A percentile compares a stretch with the other conserved stretches of the same genome.
Evolutionary conservation across 2,888 invertebrate species (phyloP).

Genomic region (Oxytorus armatus): DNA sequence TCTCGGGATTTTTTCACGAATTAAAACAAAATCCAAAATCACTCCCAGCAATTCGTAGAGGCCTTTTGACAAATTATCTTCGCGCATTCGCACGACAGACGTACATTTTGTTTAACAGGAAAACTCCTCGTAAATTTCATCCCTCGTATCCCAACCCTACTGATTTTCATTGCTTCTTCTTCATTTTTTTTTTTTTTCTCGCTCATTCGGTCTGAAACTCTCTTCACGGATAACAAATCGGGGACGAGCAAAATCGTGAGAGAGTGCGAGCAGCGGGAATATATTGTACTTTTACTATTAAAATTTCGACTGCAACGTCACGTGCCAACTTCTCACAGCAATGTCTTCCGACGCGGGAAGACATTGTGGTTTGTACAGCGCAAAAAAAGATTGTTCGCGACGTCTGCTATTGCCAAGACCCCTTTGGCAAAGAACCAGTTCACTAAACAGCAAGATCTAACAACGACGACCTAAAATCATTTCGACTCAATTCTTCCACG

Average conservation of each 20-base stretch:
- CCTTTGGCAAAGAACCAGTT: slow-evolving; percentile 71
- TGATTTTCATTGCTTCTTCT: slow-evolving; percentile 15
- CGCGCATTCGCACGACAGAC: slow-evolving; percentile 20
- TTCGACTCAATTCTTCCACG: slow-evolving; percentile 56
- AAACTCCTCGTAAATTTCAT: slow-evolving; percentile 55
- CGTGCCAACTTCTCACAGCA: slow-evolving; percentile 71
- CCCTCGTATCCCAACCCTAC: slow-evolving; percentile 30
- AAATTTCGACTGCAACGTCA: slow-evolving; percentile 38
- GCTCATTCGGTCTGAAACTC: slow-evolving; percentile 21
- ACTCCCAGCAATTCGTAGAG: neutral
- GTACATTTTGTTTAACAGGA: slow-evolving; percentile 28
- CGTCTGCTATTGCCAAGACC: slow-evolving; percentile 67
- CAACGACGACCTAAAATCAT: slow-evolving; percentile 69
- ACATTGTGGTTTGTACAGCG: slow-evolving; percentile 29
- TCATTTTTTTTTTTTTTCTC: slow-evolving; percentile 18
- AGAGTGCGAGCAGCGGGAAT: slow-evolving; percentile 21
- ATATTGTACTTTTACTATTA: neutral
- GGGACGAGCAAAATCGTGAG: slow-evolving; percentile 23
- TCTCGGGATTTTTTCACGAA: slow-evolving; percentile 20
- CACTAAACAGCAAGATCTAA: slow-evolving; percentile 52
- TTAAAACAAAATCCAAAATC: neutral
- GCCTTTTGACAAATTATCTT: slow-evolving; percentile 18
- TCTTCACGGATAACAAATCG: too few relatives aligned
- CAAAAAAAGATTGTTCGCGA: slow-evolving; percentile 62
- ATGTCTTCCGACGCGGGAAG: slow-evolving; percentile 42